Percentiles rank a stretch among this genome's conserved stretches.
Conservation (phyloP, 1,140 invertebrate genomes). For the Papilio xuthus region DNA sequence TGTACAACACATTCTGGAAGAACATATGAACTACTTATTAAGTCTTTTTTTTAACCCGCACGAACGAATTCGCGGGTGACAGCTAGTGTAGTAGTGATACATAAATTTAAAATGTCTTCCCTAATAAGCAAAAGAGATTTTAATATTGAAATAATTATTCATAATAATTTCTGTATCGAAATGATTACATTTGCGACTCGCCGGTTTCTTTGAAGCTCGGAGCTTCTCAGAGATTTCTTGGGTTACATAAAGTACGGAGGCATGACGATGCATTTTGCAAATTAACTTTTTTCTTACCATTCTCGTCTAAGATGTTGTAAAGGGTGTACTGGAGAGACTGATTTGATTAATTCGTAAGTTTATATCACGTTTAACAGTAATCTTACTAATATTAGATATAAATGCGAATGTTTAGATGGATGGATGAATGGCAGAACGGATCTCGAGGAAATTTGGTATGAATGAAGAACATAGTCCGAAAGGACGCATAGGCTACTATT, state of each 20-base stretch:
- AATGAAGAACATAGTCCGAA: too few species aligned
- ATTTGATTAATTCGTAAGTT: background rate
- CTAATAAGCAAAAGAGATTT: background rate
- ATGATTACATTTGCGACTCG: conserved; percentile 19
- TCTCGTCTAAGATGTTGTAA: background rate
- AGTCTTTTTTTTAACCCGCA: too few species aligned
- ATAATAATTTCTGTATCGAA: background rate
- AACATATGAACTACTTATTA: too few species aligned
- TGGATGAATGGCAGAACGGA: too few species aligned
- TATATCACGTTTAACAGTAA: background rate
- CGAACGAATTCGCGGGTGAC: too few species aligned
- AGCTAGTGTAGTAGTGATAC: too few species aligned
- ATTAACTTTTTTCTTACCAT: conserved; percentile 18
- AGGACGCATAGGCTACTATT: too few species aligned
- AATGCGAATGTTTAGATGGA: too few species aligned
- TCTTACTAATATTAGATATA: too few species aligned
- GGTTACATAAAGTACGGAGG: background rate
- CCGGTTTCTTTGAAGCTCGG: background rate
- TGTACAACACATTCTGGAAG: too few species aligned
- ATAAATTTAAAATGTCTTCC: background rate
- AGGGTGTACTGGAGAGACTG: background rate
- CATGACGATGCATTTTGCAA: conserved; percentile 1
- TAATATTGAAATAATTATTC: background rate
- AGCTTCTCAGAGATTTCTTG: background rate
- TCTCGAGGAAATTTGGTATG: too few species aligned